Percentiles rank a stretch among this genome's conserved stretches.
Evolutionary conservation across 2,113 vertebrate species (phyloP).

Genomic region (Gymnobelideus leadbeateri): DNA sequence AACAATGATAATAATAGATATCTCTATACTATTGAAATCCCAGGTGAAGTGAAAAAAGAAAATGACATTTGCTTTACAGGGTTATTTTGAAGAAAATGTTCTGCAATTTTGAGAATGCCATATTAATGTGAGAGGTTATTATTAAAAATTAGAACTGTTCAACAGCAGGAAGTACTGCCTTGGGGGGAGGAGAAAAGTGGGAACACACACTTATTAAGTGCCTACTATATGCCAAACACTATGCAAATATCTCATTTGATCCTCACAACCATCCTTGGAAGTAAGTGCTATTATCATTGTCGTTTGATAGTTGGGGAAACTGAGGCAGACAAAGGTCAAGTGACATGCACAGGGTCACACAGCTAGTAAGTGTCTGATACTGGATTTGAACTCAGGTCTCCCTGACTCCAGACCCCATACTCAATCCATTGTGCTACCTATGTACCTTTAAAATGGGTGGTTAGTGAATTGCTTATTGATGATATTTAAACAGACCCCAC

Average conservation of each 20-base stretch:
- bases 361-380: background rate
- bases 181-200: background rate
- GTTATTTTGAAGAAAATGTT: background rate
- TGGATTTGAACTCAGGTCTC: background rate
- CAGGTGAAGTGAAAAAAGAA: background rate
- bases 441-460: background rate
- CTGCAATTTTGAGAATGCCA: background rate
- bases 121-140: background rate
- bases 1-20: background rate
- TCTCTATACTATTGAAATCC: background rate
- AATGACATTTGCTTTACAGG: background rate
- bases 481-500: background rate
- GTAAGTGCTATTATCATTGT: background rate
- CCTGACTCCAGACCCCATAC: background rate
- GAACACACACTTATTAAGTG: background rate
- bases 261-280: background rate
- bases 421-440: background rate
- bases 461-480: background rate
- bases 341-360: background rate
- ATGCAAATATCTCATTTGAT: background rate
- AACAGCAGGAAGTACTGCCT: background rate
- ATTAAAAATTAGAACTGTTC: background rate
- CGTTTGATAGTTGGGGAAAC: background rate
- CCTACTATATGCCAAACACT: background rate
- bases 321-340: background rate